Conservation (phyloP, 2,113 vertebrate genomes). For the Ibidorhyncha struthersii region DNA sequence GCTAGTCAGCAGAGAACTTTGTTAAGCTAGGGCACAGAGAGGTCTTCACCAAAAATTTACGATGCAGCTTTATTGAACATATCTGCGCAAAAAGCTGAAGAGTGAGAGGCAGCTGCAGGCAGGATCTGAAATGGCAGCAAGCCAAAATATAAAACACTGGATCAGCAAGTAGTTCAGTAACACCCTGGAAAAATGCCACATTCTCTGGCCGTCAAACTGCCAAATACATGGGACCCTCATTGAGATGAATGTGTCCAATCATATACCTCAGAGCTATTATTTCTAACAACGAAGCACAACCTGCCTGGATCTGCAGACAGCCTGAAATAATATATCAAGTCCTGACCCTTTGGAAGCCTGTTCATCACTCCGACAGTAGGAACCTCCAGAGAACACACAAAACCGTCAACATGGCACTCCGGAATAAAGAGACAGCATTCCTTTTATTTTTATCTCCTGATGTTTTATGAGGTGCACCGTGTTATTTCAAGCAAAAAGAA, state of each 20-base stretch:
- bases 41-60: neutral
- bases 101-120: neutral
- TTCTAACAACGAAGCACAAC: conserved; percentile 9
- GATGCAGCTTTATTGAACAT: neutral
- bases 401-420: neutral
- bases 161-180: conserved; percentile 34
- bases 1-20: neutral
- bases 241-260: conserved; percentile 23
- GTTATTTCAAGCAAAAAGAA: conserved; percentile 4
- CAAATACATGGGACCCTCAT: neutral
- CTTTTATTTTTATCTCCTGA: neutral
- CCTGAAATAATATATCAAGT: conserved; percentile 18
- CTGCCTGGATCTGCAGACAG: neutral
- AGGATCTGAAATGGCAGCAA: conserved; percentile 27
- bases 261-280: conserved; percentile 9
- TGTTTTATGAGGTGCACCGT: neutral
- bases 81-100: conserved; percentile 2
- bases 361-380: neutral
- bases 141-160: conserved; percentile 19
- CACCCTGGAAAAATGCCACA: conserved; percentile 24
- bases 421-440: neutral
- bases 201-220: neutral
- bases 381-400: neutral
- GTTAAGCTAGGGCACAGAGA: neutral
- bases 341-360: neutral